These are phyloP conservation scores for Pyrochroa serraticornis DNA, from an alignment of 2,888 invertebrate species.

Conservation along the genomic window DNA sequence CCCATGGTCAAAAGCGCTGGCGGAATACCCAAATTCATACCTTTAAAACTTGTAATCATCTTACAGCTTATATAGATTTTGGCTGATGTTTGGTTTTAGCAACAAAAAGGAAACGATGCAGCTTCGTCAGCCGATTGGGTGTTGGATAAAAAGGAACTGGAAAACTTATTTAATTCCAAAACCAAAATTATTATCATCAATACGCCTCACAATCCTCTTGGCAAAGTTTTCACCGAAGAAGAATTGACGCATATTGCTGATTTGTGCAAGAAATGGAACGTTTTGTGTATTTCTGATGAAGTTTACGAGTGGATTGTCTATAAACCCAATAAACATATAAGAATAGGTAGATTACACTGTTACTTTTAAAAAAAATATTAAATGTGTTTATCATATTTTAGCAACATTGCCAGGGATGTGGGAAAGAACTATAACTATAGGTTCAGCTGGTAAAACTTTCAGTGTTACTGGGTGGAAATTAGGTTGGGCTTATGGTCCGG, in stretches of 20 bases:
- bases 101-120: conserved; percentile 29
- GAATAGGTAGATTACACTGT: conserved; percentile 73
- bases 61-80: conserved; percentile 45
- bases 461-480: conserved; percentile 97
- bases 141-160: conserved; percentile 81
- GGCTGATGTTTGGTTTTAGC: conserved; percentile 8
- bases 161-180: conserved; percentile 78
- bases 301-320: conserved; percentile 98
- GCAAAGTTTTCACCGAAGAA: conserved; percentile 79
- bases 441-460: conserved; percentile 98
- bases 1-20: conserved; percentile 91
- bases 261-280: conserved; percentile 90
- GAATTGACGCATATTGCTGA: conserved; percentile 82
- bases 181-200: conserved; percentile 97
- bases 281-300: conserved; percentile 92
- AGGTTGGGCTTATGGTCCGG: conserved; percentile 96
- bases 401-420: conserved; percentile 96
- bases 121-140: conserved; percentile 85
- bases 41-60: conserved; percentile 83
- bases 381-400: conserved; percentile 45
- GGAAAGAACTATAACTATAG: conserved; percentile 95
- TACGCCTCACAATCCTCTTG: conserved; percentile 97
- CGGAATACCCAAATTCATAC: conserved; percentile 85
- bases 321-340: conserved; percentile 79
- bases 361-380: not conserved